These are phyloP conservation scores for Andricus curvator DNA, from an alignment of 2,888 invertebrate species.

Conservation along the genomic window DNA sequence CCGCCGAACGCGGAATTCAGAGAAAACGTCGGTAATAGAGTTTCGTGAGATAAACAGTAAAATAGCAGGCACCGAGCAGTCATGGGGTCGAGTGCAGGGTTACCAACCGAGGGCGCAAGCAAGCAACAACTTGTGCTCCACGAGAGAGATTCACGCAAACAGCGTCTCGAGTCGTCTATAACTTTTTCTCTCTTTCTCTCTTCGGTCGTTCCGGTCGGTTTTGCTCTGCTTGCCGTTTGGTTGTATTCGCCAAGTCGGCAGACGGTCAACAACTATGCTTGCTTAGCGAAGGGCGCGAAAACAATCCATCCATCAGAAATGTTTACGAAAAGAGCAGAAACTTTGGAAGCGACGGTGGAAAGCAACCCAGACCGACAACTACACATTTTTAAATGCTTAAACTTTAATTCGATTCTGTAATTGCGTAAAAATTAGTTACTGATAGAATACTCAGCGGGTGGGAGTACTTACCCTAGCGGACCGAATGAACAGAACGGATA, in stretches of 20 bases:
- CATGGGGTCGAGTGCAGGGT: slow-evolving; percentile 36
- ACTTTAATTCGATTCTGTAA: neutral
- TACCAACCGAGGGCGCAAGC: slow-evolving; percentile 51
- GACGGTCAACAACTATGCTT: slow-evolving; percentile 57
- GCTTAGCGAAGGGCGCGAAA: slow-evolving; percentile 64
- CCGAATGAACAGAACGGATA: too few relatives aligned
- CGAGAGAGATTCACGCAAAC: neutral
- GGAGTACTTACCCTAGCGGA: too few relatives aligned
- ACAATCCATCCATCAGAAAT: slow-evolving; percentile 68
- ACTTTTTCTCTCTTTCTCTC: slow-evolving; percentile 6
- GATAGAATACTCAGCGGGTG: too few relatives aligned
- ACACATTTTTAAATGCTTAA: neutral
- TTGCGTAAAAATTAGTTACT: neutral
- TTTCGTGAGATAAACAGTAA: slow-evolving; percentile 73
- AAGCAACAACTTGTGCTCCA: neutral
- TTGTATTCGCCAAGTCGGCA: slow-evolving; percentile 49
- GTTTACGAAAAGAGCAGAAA: slow-evolving; percentile 59
- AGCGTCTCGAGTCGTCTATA: neutral
- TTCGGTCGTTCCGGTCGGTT: slow-evolving; percentile 24
- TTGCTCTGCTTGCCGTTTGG: slow-evolving; percentile 44
- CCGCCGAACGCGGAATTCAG: slow-evolving; percentile 60
- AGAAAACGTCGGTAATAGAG: slow-evolving; percentile 74
- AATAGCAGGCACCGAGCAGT: slow-evolving; percentile 60
- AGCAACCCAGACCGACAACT: neutral
- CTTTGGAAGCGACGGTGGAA: slow-evolving; percentile 43